Conservation (phyloP, 1,140 invertebrate genomes). For the Calycopis cecrops region DNA sequence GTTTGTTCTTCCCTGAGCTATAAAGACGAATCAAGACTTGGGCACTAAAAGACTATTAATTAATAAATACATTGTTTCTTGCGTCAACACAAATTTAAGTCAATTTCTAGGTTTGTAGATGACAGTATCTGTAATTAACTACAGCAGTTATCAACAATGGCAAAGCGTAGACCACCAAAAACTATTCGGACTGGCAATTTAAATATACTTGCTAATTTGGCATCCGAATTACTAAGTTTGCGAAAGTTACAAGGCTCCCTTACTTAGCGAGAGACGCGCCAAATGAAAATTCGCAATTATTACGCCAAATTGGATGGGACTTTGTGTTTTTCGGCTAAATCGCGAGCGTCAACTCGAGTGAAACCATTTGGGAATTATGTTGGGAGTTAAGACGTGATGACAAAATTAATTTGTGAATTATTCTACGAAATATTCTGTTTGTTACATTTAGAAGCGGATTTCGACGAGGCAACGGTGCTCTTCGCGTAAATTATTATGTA, state of each 20-base stretch:
- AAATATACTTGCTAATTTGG: conserved; percentile 27
- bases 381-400: background rate
- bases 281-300: conserved; percentile 33
- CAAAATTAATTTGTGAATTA: conserved; percentile 6
- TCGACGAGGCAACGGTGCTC: background rate
- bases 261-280: conserved; percentile 22
- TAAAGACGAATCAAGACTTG: no score
- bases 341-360: background rate
- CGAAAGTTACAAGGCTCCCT: conserved; percentile 23
- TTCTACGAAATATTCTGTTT: conserved; percentile 5
- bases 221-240: conserved; percentile 27
- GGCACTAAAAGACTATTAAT: no score
- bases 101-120: background rate
- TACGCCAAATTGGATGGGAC: conserved; percentile 29
- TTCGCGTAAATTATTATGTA: no score
- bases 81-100: no score
- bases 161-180: conserved; percentile 13
- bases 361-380: conserved; percentile 4
- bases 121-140: conserved; percentile 1
- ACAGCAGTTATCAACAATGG: conserved; percentile 9
- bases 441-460: background rate
- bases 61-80: no score
- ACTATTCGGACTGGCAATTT: conserved; percentile 1
- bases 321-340: conserved; percentile 21
- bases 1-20: no score